Evolutionary conservation across 2,888 invertebrate genomes (phyloP).

Genomic region (Allophyes oxyacanthae): DNA sequence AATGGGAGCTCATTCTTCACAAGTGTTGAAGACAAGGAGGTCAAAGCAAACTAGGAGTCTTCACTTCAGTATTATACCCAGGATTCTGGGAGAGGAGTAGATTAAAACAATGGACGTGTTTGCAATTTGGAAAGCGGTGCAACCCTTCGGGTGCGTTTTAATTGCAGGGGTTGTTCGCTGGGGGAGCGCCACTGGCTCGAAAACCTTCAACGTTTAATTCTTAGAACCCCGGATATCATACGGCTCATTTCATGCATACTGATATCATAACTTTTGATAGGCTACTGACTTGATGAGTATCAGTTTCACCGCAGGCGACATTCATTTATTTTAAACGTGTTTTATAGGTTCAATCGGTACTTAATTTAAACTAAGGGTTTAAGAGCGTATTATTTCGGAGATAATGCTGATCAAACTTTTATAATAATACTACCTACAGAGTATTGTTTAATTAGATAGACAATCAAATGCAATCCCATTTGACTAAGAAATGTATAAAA

Average conservation of each 20-base stretch:
- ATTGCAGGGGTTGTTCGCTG: constrained; percentile 79
- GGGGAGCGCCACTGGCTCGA: constrained; percentile 64
- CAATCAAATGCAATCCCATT: too few relatives aligned
- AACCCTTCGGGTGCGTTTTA: constrained; percentile 87
- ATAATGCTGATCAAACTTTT: too few relatives aligned
- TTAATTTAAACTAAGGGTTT: too few relatives aligned
- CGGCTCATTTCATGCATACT: constrained; percentile 73
- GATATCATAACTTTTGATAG: constrained; percentile 65
- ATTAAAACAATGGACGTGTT: constrained; percentile 88
- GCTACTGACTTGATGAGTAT: constrained; percentile 39
- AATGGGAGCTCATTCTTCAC: constrained; percentile 34
- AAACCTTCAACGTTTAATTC: constrained; percentile 76
- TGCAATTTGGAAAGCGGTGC: constrained; percentile 85
- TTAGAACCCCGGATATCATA: constrained; percentile 65
- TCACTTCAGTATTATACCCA: constrained; percentile 77
- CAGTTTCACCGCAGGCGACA: constrained; percentile 20
- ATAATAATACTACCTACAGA: too few relatives aligned
- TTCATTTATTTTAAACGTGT: constrained; percentile 13
- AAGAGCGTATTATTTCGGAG: too few relatives aligned
- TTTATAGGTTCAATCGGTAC: constrained; percentile 7
- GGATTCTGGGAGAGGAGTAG: constrained; percentile 77
- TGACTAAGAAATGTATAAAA: too few relatives aligned
- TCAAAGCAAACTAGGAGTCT: constrained; percentile 67
- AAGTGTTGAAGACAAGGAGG: constrained; percentile 46
- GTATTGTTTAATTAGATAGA: too few relatives aligned